Base-by-base conservation (phyloP, 2,797 vertebrate species). In the Hemibagrus guttatus region DNA sequence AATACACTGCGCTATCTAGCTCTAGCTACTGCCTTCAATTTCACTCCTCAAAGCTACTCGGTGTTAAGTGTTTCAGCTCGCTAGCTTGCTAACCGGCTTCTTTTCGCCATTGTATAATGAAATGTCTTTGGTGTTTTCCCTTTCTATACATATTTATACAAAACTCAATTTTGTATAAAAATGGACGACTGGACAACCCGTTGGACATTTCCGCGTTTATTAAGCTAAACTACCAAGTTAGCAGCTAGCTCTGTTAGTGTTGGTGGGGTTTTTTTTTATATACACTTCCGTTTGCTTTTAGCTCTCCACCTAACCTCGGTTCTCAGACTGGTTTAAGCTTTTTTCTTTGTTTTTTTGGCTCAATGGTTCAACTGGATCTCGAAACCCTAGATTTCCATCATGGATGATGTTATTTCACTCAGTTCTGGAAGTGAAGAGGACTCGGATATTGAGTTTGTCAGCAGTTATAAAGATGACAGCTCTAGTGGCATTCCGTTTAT, bases 361-460 rank as follows among this genome's bases (percentile, higher is more conserved):
- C 46, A 35, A 83, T 68, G 63, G 81, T 69, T 83, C 35, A 23
- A 54, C 21, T 54, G 17, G 49, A 31, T 19, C 21, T 28, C 23
- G 49, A 49, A n/a, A 58, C 3, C 5, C 8, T 74, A 0, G 81
- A n/a, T 21, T 21, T 4, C 1, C 28, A 76, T 35, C 19, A 95
- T 95, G 95, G 93, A 90, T 0, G 92, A 91, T 11, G 90, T 93
- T 56, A 95, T 95, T 84, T 88, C 3, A 0, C 83, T 95, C 56
- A 96, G 94, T 91, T 96, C 95, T 0, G 93, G 87, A 52, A 92
- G 84, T 31, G 92, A 93, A 0, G 91, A 91, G 11, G 93, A 95
- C 82, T 95, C 94, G 0, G 95, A 95, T 39, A 86, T 95, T 81
- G 93, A 95, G 68, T 56, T 95, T 54, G 31, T 95, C 8, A 90